Evolutionary conservation across 2,797 vertebrate genomes (phyloP).

Genomic region (Pangasius krempfi): DNA sequence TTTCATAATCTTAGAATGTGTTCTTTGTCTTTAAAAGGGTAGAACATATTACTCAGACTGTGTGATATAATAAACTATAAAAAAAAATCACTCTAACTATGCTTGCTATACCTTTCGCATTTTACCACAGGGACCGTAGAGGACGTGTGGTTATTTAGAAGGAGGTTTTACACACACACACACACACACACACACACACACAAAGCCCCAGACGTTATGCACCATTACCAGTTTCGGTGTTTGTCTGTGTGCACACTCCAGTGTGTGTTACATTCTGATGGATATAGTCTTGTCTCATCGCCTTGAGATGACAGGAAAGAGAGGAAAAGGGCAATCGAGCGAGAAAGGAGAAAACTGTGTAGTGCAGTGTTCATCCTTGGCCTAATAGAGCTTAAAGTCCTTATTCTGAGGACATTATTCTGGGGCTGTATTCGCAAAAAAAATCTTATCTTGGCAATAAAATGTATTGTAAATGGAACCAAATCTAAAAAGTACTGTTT

Average conservation of each 20-base stretch:
- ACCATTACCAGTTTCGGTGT: constrained; percentile 11
- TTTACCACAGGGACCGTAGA: constrained; percentile 25
- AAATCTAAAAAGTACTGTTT: neutral
- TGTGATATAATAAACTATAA: neutral
- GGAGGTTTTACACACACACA: constrained; percentile 12
- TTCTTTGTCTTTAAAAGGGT: constrained; percentile 12
- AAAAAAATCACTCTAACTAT: neutral
- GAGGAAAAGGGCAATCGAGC: neutral
- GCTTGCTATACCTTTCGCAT: neutral
- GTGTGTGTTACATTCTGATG: constrained; percentile 32
- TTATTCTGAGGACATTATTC: neutral
- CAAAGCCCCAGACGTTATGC: constrained; percentile 33
- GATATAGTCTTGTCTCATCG: constrained; percentile 36
- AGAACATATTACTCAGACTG: neutral
- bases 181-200: constrained; percentile 18
- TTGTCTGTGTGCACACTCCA: constrained; percentile 2
- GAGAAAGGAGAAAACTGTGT: constrained; percentile 10
- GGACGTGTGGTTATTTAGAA: constrained; percentile 23
- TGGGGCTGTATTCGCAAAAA: neutral
- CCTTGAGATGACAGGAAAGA: constrained; percentile 44
- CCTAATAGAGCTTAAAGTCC: constrained; percentile 20
- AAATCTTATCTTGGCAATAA: neutral
- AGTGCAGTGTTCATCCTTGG: constrained; percentile 8
- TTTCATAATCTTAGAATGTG: neutral
- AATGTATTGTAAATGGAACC: neutral